Evolutionary conservation across 2,888 invertebrate genomes (phyloP), one percentile per base, ranked within the genome.

Genomic region (Drosophila trichaetosa): DNA sequence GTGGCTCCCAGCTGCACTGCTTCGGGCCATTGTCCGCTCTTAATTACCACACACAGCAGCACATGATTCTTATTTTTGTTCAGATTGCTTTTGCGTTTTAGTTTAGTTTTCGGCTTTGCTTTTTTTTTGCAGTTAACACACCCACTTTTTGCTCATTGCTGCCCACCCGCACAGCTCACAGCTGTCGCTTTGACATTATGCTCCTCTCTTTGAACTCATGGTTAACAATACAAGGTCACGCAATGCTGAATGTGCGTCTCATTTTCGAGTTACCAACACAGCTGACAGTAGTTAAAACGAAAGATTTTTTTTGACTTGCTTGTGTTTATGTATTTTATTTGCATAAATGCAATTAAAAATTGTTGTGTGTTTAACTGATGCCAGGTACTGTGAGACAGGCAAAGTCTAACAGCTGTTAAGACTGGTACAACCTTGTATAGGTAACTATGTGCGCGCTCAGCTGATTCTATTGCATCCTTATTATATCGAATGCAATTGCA

Each of bases 101-200:
- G n/a, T 24, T 46, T 24, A 4, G 13, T 60, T 71, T 66, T 61
- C 46, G 36, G 31, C 2, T 51, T 62, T 24, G 4, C 46, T 24
- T 16, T 46, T 42, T 68, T 68, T 66, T 70, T 57, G 34, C 31
- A 59, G 51, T 56, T 82, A 90, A 85, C 84, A 90, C 84, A 80
- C 84, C 90, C 83, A 87, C 63, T 69, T 71, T 78, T 73, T 42
- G 49, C 49, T 65, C 62, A 58, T 68, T 53, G 42, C 76, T 76
- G 56, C 69, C 79, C 66, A 76, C 75, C 80, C 70, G 70, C 79
- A 73, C 84, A 89, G 83, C 90, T 87, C 76, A 69, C 84, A 84
- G 83, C 90, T 89, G 88, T 57, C 65, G 36, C 21, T 48, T 33
- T 61, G 29, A 21, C 63, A 46, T 42, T 61, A 46, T 38, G 46